These are phyloP conservation scores for Sisor rabdophorus DNA, from an alignment of 2,113 vertebrate species.

Conservation along the genomic window DNA sequence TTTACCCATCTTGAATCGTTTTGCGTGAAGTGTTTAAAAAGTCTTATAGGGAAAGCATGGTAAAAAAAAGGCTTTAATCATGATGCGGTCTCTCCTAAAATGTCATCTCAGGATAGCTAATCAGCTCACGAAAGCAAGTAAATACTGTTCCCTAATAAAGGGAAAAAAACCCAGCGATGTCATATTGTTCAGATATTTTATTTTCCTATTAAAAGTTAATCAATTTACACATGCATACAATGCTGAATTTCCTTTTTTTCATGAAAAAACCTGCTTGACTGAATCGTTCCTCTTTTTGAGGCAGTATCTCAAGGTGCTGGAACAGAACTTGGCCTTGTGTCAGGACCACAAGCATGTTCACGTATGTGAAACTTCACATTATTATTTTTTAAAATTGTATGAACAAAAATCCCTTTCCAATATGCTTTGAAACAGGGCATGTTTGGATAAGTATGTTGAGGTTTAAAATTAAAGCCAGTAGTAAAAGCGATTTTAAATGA, in stretches of 20 bases:
- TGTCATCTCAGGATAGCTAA: conserved; percentile 60
- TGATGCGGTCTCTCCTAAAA: conserved; percentile 29
- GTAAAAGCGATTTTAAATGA: conserved; percentile 48
- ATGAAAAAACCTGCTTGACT: conserved; percentile 31
- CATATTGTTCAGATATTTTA: conserved; percentile 52
- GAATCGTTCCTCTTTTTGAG: conserved; percentile 38
- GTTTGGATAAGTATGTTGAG: conserved; percentile 53
- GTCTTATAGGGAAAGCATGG: conserved; percentile 51
- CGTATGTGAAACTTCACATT: conserved; percentile 35
- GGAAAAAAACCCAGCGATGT: conserved; percentile 50
- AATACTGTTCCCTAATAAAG: conserved; percentile 62
- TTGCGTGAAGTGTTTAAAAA: conserved; percentile 41
- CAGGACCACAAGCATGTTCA: conserved; percentile 43
- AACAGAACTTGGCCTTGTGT: conserved; percentile 47
- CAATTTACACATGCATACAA: conserved; percentile 16
- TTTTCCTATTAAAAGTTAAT: conserved; percentile 53
- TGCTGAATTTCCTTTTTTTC: conserved; percentile 36
- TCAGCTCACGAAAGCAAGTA: conserved; percentile 61
- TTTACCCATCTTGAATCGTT: conserved; percentile 48
- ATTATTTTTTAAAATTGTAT: conserved; percentile 35
- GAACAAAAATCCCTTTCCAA: conserved; percentile 54
- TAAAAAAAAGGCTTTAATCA: conserved; percentile 52
- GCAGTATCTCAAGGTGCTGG: conserved; percentile 53
- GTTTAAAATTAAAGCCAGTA: conserved; percentile 50
- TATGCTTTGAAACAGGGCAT: conserved; percentile 41